A percentile compares a stretch with the other conserved stretches of the same genome.
Evolutionary conservation across 2,797 vertebrate species (phyloP).

Genomic region (Danionella dracula): DNA sequence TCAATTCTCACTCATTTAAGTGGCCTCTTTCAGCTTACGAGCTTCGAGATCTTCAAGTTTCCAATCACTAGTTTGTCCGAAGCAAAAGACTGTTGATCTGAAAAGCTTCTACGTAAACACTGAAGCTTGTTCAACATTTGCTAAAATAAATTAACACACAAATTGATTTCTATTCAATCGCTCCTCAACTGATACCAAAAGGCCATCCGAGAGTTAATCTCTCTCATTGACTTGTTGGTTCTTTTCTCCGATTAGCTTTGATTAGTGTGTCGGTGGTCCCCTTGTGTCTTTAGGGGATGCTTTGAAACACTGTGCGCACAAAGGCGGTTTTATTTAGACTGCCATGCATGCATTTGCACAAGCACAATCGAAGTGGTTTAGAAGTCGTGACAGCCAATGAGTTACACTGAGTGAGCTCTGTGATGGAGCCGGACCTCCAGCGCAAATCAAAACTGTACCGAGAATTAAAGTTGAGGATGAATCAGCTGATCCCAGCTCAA

Average conservation of each 20-base stretch:
- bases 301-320: slow-evolving; percentile 37
- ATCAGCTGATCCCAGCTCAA: slow-evolving; percentile 58
- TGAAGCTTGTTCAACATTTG: slow-evolving; percentile 14
- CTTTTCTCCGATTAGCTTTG: slow-evolving; percentile 5
- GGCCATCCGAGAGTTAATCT: background rate
- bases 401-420: slow-evolving; percentile 41
- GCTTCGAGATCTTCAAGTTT: background rate
- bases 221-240: background rate
- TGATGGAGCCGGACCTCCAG: slow-evolving; percentile 57
- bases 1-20: slow-evolving; percentile 33
- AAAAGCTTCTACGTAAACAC: slow-evolving; percentile 2
- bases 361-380: slow-evolving; percentile 46
- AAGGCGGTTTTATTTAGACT: slow-evolving; percentile 38
- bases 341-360: slow-evolving; percentile 40
- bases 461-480: slow-evolving; percentile 54
- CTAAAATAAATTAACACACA: background rate
- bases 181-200: background rate
- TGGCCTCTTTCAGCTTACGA: slow-evolving; percentile 4
- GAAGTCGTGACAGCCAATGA: slow-evolving; percentile 6
- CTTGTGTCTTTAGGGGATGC: slow-evolving; percentile 9
- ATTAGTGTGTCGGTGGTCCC: slow-evolving; percentile 41
- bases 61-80: slow-evolving; percentile 19
- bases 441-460: slow-evolving; percentile 62
- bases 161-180: background rate
- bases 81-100: too few relatives aligned